Evolutionary conservation across 2,113 vertebrate species (phyloP), one percentile per base, ranked within the genome.

Genomic region (Bothrops jararaca): DNA sequence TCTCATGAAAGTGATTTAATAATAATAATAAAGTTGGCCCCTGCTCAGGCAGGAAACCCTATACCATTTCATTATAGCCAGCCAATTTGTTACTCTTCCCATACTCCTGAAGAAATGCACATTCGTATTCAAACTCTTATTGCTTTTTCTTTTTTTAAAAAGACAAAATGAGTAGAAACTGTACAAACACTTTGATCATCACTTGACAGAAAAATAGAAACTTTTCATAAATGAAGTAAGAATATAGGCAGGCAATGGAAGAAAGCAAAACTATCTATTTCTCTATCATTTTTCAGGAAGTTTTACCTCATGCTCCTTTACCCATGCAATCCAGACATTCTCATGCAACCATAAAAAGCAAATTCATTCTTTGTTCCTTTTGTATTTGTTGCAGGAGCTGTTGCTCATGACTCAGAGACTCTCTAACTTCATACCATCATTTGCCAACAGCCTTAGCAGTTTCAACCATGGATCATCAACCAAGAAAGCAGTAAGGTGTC

Each of bases 341-440:
- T 58, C 26, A 60, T 39, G 58, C 93, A 91, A 94, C 96, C 92
- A 92, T 1, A 5, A 85, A 53, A 86, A 48, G 69, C 89, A 64
- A 29, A 39, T 89, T 91, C 92, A 90, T 0, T 0, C 69, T 91
- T 88, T 94, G 64, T 24, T 94, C 64, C 7, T 42, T 93, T 93
- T 91, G 52, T 34, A 15, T 64, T 64, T 90, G 64, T 54, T 94
- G 94, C 89, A n/a, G 3, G 39, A 92, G 23, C 87, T 69, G 29
- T 89, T 54, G 34, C 60, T 88, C 52, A 23, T 92, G 91, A 89
- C 87, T 92, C 90, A 93, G 58, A 48, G 4, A 91, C 80, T 60
- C 86, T n/a, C 13, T 48, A 86, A 90, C 87, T 95, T 74, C 86
- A 92, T 93, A 93, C 92, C 64, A 95, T 0, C 48, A 3, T 87